Base-by-base conservation (phyloP, 2,113 vertebrate species). In the Chionodraco myersi region DNA sequence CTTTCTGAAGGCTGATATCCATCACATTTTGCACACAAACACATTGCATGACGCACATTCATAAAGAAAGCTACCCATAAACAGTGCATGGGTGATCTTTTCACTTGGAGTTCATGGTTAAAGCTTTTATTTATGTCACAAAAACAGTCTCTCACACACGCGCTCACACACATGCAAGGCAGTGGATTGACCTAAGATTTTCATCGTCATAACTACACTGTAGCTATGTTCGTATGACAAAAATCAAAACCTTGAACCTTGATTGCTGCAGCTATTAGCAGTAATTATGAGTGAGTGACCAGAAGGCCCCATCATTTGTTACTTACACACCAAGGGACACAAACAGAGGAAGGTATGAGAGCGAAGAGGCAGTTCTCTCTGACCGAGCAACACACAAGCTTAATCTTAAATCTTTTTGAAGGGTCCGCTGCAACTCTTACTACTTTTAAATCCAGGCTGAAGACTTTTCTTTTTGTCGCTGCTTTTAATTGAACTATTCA, bases 221-320 rank as follows among this genome's bases (percentile, higher is more conserved):
- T 30, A 30, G 30, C 30, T 30, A 30, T 30, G 30, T 30, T 30
- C 30, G 30, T 30, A 30, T 30, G 3, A 30, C 3, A 30, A 30
- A 30, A 26, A n/a, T 26, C 2, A 26, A 30, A 30, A 30, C 30
- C 30, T 30, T 30, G 30, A 30, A 30, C 30, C 30, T 30, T 30
- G 30, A 30, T 30, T 41, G 69, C 54, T 62, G 49, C 41, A 57
- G 77, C 86, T 79, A 92, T 92, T 88, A 91, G 83, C 72, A 64
- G 72, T 91, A 94, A 94, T 93, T 93, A 92, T 89, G 90, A 87
- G 63, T 69, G 52, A 87, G 86, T 52, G 88, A 72, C 79, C 71
- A 48, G 53, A 86, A 59, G 78, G 77, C 69, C 75, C 60, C 62
- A 65, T 77, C 77, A 86, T 84, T 62, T 79, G 80, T 92, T 94